Evolutionary conservation across 2,888 invertebrate genomes (phyloP).

Genomic region (Iselma pallidipennis): DNA sequence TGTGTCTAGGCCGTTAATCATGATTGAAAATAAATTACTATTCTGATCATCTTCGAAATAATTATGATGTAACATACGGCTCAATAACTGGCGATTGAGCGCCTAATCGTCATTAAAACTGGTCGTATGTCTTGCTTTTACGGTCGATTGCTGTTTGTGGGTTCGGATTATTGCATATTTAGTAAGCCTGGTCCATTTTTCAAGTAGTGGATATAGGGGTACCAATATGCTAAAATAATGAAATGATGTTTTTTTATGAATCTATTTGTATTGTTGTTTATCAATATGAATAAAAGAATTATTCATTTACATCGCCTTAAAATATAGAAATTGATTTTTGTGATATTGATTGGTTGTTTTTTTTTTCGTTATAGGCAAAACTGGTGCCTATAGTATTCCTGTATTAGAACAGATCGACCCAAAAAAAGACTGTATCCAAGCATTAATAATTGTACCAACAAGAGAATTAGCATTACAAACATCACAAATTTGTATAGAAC

Average conservation of each 20-base stretch:
- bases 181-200: slow-evolving; percentile 36
- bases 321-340: background rate
- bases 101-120: no score
- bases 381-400: slow-evolving; percentile 99
- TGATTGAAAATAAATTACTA: no score
- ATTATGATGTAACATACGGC: no score
- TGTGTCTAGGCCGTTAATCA: no score
- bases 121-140: no score
- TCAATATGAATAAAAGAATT: background rate
- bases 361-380: slow-evolving; percentile 65
- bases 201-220: slow-evolving; percentile 37
- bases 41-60: no score
- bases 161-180: slow-evolving; percentile 20
- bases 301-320: background rate
- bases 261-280: slow-evolving; percentile 7
- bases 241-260: slow-evolving; percentile 29
- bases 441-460: slow-evolving; percentile 97
- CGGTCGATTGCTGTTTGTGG: no score
- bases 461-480: slow-evolving; percentile 98
- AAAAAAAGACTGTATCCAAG: slow-evolving; percentile 92
- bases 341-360: background rate
- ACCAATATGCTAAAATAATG: slow-evolving; percentile 45
- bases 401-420: slow-evolving; percentile 94
- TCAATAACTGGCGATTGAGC: no score
- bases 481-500: slow-evolving; percentile 98